A percentile compares a stretch with the other conserved stretches of the same genome.
Conservation (phyloP, 2,797 vertebrate species). For the Lagothrix lagotricha region DNA sequence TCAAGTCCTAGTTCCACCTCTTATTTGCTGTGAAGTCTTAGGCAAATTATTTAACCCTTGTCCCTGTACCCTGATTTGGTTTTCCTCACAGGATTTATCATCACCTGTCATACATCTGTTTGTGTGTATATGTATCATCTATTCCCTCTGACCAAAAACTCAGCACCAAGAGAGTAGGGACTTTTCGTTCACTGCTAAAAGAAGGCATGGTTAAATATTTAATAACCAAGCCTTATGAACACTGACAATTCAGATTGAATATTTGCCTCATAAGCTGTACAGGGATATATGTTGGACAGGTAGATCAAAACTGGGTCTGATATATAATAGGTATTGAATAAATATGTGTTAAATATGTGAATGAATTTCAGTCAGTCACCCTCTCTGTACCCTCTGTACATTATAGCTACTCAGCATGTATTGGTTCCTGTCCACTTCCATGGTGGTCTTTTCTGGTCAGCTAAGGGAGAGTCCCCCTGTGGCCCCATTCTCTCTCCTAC, state of each 20-base stretch:
- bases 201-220: background rate
- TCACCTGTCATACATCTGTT: background rate
- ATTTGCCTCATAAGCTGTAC: background rate
- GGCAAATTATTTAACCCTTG: background rate
- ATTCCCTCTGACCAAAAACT: background rate
- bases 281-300: rapidly evolving
- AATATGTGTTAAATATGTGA: background rate
- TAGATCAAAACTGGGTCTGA: background rate
- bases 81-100: background rate
- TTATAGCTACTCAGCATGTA: background rate
- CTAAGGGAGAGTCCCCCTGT: background rate
- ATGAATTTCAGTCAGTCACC: background rate
- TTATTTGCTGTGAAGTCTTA: background rate
- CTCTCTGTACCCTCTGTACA: background rate
- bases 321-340: background rate
- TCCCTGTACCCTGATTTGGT: background rate
- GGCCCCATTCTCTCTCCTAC: background rate
- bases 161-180: background rate
- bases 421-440: background rate
- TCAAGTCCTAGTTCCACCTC: background rate
- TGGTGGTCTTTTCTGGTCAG: background rate
- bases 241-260: background rate
- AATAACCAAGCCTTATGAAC: background rate
- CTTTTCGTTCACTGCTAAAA: background rate
- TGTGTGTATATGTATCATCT: background rate